Conservation (phyloP, 2,888 invertebrate species). For the Chrysina gloriosa region DNA sequence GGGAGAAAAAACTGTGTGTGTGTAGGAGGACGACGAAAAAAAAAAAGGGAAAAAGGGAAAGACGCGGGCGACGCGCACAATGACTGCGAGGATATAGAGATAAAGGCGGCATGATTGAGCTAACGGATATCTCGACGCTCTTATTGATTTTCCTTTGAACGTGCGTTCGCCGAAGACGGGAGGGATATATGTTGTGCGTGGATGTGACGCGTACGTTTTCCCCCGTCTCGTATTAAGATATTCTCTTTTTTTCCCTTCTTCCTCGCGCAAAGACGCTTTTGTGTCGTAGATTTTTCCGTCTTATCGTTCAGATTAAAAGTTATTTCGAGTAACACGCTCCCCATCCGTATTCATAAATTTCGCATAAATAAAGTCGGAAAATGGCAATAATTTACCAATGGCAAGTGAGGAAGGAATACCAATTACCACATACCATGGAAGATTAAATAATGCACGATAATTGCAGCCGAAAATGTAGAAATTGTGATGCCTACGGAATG, state of each 20-base stretch:
- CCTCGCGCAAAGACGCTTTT: too few species aligned
- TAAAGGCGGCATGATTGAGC: constrained; percentile 16
- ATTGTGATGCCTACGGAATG: too few species aligned
- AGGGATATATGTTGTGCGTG: not conserved
- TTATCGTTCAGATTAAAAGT: too few species aligned
- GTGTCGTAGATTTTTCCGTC: too few species aligned
- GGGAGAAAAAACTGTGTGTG: not conserved
- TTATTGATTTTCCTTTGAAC: constrained; percentile 1
- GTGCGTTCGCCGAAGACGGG: not conserved
- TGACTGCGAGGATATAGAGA: not conserved
- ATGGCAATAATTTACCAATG: too few species aligned
- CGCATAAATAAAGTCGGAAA: too few species aligned
- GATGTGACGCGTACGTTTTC: not conserved
- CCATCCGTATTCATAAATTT: too few species aligned
- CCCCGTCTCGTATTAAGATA: not conserved
- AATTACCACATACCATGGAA: too few species aligned
- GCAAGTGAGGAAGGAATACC: too few species aligned
- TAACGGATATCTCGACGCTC: not conserved
- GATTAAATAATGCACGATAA: too few species aligned
- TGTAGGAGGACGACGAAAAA: not conserved
- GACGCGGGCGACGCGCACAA: not conserved
- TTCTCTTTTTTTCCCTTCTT: not conserved
- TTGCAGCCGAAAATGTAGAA: too few species aligned
- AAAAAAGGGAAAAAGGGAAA: not conserved
- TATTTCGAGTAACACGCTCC: too few species aligned